Evolutionary conservation across 2,797 vertebrate species (phyloP).

Genomic region (Chelonia mydas): DNA sequence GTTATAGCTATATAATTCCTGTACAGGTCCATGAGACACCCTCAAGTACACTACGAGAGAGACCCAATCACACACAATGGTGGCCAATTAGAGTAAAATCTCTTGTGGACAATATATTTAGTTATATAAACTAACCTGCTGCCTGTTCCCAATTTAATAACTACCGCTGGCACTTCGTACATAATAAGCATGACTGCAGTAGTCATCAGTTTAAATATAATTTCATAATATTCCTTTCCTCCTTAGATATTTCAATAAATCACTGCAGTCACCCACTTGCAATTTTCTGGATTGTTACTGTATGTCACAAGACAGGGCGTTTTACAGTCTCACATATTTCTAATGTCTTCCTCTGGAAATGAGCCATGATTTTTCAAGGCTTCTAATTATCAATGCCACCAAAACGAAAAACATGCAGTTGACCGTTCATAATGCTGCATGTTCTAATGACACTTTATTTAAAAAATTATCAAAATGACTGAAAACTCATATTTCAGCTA

Average conservation of each 20-base stretch:
- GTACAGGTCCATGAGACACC: neutral
- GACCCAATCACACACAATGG: neutral
- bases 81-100: neutral
- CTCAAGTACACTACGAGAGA: neutral
- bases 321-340: neutral
- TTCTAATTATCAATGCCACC: neutral
- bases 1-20: constrained; percentile 40
- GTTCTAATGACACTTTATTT: neutral
- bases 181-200: neutral
- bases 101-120: constrained; percentile 13
- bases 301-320: neutral
- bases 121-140: neutral
- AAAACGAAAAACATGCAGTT: neutral
- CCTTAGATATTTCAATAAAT: neutral
- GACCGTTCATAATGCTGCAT: neutral
- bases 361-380: neutral
- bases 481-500: neutral
- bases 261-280: neutral
- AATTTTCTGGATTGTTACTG: neutral
- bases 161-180: neutral
- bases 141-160: neutral
- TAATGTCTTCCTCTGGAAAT: neutral
- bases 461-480: neutral
- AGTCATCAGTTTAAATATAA: neutral
- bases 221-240: neutral